Percentiles rank a stretch among this genome's conserved stretches.
phyloP scores from a whole-genome alignment of 2,888 invertebrate genomes.

The Eupithecia inturbata region DNA sequence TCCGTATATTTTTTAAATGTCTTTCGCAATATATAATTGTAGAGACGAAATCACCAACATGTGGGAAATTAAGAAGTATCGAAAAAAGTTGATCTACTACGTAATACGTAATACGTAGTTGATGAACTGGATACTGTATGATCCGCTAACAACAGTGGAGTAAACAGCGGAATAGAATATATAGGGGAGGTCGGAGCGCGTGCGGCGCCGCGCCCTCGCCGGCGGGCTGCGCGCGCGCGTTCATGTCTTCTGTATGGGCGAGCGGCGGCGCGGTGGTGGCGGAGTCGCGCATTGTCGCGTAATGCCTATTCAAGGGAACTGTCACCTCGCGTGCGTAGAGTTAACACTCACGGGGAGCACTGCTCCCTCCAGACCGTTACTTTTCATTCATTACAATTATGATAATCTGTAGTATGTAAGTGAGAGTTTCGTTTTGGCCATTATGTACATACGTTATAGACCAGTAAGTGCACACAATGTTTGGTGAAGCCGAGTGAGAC shows the following conservation, averaged over 20 bases:
- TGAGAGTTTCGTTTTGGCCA: not conserved
- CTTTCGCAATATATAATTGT: too few species aligned
- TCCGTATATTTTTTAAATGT: too few species aligned
- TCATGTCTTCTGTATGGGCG: constrained; percentile 61
- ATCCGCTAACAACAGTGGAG: too few species aligned
- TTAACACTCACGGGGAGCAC: not conserved
- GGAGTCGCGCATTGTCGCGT: constrained; percentile 8
- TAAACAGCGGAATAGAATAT: too few species aligned
- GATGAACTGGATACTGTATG: too few species aligned
- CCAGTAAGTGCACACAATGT: not conserved
- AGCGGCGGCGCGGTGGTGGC: constrained; percentile 9
- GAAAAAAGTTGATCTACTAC: too few species aligned
- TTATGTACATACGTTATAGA: not conserved
- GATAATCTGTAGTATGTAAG: not conserved
- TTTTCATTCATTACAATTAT: not conserved
- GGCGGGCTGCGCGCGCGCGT: constrained; percentile 54
- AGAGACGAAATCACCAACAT: too few species aligned
- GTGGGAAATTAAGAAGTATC: too few species aligned
- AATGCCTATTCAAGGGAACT: constrained; percentile 13
- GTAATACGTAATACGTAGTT: too few species aligned
- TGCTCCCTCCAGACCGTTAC: not conserved
- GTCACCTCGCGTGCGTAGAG: not conserved
- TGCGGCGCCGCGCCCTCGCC: too few species aligned
- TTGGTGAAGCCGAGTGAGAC: not conserved
- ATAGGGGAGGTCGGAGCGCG: not conserved